phyloP scores from a whole-genome alignment of 1,140 invertebrate species.

The Panonychus citri region DNA sequence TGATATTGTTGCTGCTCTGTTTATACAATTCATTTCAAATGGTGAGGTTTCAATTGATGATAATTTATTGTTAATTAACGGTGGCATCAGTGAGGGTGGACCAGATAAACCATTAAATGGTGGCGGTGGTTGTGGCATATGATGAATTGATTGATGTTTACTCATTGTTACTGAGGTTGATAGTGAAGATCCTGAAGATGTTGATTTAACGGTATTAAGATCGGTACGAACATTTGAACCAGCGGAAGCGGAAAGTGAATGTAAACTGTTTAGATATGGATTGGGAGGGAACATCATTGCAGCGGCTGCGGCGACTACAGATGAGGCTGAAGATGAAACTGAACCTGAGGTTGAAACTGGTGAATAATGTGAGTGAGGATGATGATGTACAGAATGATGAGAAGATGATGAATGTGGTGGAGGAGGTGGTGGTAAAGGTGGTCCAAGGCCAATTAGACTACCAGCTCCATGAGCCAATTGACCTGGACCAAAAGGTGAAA shows the following conservation, averaged over 20 bases:
- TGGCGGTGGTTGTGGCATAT: neutral
- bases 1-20: neutral
- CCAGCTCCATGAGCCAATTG: neutral
- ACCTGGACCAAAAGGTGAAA: neutral
- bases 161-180: neutral
- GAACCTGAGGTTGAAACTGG: neutral
- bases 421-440: neutral
- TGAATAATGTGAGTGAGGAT: neutral
- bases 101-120: neutral
- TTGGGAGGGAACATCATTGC: neutral
- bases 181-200: neutral
- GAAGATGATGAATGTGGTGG: neutral
- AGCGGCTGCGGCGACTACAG: neutral
- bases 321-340: neutral
- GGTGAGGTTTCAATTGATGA: neutral
- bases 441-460: neutral
- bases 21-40: neutral
- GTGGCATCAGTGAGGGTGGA: neutral
- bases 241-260: neutral
- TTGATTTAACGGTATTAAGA: too few relatives aligned
- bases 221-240: neutral
- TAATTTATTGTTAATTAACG: neutral
- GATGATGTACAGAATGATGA: neutral
- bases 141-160: neutral
- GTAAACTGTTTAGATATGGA: neutral